Conservation (phyloP, 1,140 invertebrate species). For the Zaprionus tsacasi region DNA sequence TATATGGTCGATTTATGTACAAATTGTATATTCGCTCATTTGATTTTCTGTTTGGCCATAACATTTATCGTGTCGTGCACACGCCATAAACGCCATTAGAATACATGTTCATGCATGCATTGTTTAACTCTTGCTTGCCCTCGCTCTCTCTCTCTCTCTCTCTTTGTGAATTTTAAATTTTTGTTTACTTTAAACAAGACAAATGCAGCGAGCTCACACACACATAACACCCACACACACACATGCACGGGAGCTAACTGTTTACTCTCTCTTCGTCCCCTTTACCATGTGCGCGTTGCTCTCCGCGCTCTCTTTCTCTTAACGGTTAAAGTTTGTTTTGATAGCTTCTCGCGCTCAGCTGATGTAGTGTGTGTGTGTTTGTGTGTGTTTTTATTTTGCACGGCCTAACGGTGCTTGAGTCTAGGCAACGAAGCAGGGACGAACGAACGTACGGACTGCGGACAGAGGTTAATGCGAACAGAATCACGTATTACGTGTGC, state of each 20-base stretch:
- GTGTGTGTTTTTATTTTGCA: conserved; percentile 6
- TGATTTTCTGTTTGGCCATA: conserved; percentile 32
- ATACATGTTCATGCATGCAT: conserved; percentile 6
- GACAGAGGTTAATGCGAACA: conserved; percentile 31
- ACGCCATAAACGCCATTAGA: conserved; percentile 4
- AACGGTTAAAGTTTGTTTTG: conserved; percentile 2
- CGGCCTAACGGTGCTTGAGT: conserved; percentile 32
- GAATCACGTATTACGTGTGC: conserved; percentile 42
- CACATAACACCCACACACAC: conserved; percentile 8
- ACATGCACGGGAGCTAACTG: not conserved
- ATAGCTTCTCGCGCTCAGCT: conserved; percentile 31
- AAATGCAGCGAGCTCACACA: conserved; percentile 1
- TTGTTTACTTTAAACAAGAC: conserved; percentile 33
- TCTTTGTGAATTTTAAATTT: conserved; percentile 18
- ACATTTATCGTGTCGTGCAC: conserved; percentile 53
- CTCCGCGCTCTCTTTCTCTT: not conserved
- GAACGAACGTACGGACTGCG: not conserved
- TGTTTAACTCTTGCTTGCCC: not conserved
- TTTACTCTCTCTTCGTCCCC: not conserved
- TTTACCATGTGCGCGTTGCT: not conserved
- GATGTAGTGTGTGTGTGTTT: conserved; percentile 16
- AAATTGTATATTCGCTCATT: conserved; percentile 13
- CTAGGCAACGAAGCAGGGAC: conserved; percentile 2
- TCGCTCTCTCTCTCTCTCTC: not conserved
- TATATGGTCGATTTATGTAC: conserved; percentile 20